These are phyloP conservation scores for Dasyprocta punctata DNA, from an alignment of 2,113 vertebrate genomes.

Conservation along the genomic window DNA sequence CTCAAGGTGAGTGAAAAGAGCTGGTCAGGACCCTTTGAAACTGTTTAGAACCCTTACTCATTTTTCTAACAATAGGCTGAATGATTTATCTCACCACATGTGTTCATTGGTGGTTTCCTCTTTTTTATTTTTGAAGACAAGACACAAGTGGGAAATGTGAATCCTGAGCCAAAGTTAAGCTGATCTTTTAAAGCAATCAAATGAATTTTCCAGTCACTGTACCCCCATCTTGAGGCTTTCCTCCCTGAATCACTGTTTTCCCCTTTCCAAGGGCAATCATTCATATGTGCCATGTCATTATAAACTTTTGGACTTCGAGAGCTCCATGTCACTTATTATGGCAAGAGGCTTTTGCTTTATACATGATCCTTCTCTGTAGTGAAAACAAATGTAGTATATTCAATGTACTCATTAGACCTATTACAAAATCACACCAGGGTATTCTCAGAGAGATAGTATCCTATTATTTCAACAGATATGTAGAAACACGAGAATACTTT, in stretches of 20 bases:
- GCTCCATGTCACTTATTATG: background rate
- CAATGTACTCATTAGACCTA: background rate
- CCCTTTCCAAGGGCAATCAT: background rate
- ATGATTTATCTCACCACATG: slow-evolving; percentile 76
- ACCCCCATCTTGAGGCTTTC: slow-evolving; percentile 28
- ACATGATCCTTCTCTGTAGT: background rate
- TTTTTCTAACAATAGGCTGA: slow-evolving; percentile 57
- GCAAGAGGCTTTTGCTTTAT: slow-evolving; percentile 4
- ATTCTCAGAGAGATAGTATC: background rate
- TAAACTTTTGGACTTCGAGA: slow-evolving; percentile 24
- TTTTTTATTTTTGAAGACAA: slow-evolving; percentile 82
- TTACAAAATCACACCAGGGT: background rate
- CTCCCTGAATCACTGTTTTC: background rate
- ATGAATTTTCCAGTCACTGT: slow-evolving; percentile 67
- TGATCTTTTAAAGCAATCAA: slow-evolving; percentile 67
- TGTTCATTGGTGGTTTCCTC: slow-evolving; percentile 73
- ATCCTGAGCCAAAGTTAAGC: slow-evolving; percentile 67
- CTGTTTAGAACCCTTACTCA: slow-evolving; percentile 62
- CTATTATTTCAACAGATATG: background rate
- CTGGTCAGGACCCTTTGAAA: slow-evolving; percentile 58
- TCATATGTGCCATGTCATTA: background rate
- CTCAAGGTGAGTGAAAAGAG: slow-evolving; percentile 74
- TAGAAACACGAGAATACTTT: background rate
- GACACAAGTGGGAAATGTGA: slow-evolving; percentile 78
- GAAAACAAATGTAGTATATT: background rate